phyloP scores from a whole-genome alignment of 2,888 invertebrate species.

The Rhagonycha fulva region DNA sequence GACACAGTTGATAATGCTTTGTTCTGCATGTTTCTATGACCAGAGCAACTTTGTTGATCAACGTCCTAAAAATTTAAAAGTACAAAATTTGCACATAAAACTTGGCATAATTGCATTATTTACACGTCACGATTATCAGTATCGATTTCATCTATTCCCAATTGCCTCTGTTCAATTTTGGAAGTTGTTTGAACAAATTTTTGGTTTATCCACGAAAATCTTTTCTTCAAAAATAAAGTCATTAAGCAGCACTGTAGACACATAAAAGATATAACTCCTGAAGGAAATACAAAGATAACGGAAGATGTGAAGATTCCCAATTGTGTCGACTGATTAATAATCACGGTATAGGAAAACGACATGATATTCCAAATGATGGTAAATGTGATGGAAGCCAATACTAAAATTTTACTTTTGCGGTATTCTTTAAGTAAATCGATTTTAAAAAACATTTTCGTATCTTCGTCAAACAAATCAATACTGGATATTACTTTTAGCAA shows the following conservation, averaged over 20 bases:
- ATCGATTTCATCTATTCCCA: background rate
- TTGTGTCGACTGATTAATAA: background rate
- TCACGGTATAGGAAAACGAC: background rate
- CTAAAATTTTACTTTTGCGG: background rate
- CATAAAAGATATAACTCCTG: background rate
- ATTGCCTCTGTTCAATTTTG: background rate
- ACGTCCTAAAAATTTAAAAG: background rate
- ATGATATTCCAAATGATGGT: background rate
- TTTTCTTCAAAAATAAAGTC: background rate
- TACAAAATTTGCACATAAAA: background rate
- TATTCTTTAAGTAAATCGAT: background rate
- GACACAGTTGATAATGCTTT: background rate
- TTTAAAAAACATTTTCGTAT: background rate
- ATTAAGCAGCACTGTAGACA: background rate
- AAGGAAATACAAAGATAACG: background rate
- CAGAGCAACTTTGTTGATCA: background rate
- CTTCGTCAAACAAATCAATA: background rate
- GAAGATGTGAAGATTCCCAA: background rate
- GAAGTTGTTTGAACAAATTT: background rate
- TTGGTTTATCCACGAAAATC: background rate
- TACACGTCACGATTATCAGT: background rate
- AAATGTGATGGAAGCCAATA: background rate
- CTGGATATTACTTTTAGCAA: background rate
- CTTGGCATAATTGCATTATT: background rate
- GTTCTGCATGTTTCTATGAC: background rate